phyloP scores from a whole-genome alignment of 2,888 invertebrate genomes.

The Oscheius sp. region DNA sequence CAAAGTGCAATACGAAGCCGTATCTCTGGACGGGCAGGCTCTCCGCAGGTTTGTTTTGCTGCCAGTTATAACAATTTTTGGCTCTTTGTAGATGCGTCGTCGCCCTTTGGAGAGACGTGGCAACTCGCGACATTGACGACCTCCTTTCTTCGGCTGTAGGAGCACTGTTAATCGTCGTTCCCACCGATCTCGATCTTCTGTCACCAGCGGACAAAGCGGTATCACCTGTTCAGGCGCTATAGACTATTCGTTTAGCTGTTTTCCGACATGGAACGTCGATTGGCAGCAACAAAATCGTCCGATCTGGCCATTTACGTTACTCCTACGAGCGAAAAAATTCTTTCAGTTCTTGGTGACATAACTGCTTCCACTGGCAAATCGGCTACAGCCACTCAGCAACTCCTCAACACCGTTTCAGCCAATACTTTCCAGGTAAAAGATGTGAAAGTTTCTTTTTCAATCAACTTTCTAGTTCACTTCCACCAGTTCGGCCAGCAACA shows the following conservation, averaged over 20 bases:
- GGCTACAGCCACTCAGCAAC: slow-evolving; percentile 60
- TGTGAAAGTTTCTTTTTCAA: not conserved
- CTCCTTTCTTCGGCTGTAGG: slow-evolving; percentile 60
- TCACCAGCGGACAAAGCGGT: slow-evolving; percentile 55
- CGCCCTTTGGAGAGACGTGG: slow-evolving; percentile 67
- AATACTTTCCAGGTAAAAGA: slow-evolving; percentile 66
- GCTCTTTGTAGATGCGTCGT: slow-evolving; percentile 58
- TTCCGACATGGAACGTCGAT: slow-evolving; percentile 53
- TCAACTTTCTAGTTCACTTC: slow-evolving; percentile 37
- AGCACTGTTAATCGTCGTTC: slow-evolving; percentile 70
- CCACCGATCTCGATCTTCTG: slow-evolving; percentile 59
- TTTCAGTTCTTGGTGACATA: slow-evolving; percentile 26
- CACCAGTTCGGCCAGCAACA: slow-evolving; percentile 10
- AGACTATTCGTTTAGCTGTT: slow-evolving; percentile 53
- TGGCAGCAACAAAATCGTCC: slow-evolving; percentile 50
- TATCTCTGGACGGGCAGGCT: slow-evolving; percentile 58
- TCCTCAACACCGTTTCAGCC: slow-evolving; percentile 63
- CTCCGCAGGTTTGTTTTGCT: slow-evolving; percentile 50
- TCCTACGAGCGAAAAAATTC: slow-evolving; percentile 38
- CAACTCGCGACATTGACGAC: slow-evolving; percentile 55
- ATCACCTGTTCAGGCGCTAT: slow-evolving; percentile 41
- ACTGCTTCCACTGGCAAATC: slow-evolving; percentile 8
- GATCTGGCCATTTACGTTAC: slow-evolving; percentile 68
- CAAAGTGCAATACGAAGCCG: slow-evolving; percentile 69
- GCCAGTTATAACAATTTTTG: not conserved